Conservation (phyloP, 2,888 invertebrate species). For the Iselma pallidipennis region DNA sequence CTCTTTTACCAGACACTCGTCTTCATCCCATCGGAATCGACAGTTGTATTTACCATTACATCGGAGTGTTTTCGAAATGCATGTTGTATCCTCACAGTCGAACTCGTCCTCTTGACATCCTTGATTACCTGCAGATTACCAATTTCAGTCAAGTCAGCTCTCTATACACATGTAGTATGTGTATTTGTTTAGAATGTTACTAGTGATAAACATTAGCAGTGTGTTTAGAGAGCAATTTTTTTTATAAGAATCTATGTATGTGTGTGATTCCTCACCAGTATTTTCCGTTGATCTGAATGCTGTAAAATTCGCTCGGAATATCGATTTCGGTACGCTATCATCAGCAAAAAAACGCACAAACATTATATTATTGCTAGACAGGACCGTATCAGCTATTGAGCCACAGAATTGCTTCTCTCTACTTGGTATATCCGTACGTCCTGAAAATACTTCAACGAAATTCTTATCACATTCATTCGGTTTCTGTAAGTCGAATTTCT, state of each 20-base stretch:
- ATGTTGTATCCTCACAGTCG: conserved; percentile 86
- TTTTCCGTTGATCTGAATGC: conserved; percentile 66
- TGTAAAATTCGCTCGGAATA: conserved; percentile 74
- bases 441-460: conserved; percentile 74
- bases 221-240: too few species aligned
- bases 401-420: conserved; percentile 78
- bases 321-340: conserved; percentile 61
- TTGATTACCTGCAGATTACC: conserved; percentile 30
- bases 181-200: too few species aligned
- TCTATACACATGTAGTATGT: too few species aligned
- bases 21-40: conserved; percentile 81
- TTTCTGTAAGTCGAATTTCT: conserved; percentile 66
- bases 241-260: too few species aligned
- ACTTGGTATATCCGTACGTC: conserved; percentile 65
- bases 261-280: conserved; percentile 53
- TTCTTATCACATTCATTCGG: conserved; percentile 80
- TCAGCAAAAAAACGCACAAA: conserved; percentile 76
- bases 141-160: too few species aligned
- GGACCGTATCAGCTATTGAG: conserved; percentile 78
- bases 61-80: conserved; percentile 69
- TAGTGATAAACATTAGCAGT: too few species aligned
- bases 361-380: conserved; percentile 69
- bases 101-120: conserved; percentile 67
- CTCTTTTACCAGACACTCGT: conserved; percentile 60
- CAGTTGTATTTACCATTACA: conserved; percentile 83